Base-by-base conservation (phyloP, 2,113 vertebrate genomes). In the Rhea pennata region DNA sequence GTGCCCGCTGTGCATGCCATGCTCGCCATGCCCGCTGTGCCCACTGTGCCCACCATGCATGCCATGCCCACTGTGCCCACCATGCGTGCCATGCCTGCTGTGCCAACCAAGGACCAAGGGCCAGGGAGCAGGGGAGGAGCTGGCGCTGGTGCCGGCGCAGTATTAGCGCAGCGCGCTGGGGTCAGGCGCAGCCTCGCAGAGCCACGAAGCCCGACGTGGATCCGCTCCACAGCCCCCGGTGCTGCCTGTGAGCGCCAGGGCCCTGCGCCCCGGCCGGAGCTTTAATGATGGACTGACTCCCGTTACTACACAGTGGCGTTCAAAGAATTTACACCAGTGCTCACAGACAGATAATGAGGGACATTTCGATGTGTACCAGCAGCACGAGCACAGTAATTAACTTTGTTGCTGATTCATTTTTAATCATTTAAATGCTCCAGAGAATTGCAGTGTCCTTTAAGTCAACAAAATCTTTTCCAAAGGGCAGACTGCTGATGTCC, bases 401-500 rank as follows among this genome's bases (percentile, higher is more conserved):
- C 96, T 96, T 92, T 94, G 96, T 76, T 95, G 96, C 94, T 87
- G 84, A 96, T 96, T 92, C 91, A 94, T 92, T 96, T 97, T 93
- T 96, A 95, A 97, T 96, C 96, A 95, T 80, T 91, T 84, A 69
- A 93, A 95, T 36, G 48, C 95, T 95, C 95, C 22, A 54, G 96
- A 96, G 96, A 83, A 70, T 91, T 62, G 75, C 24, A 3, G 58
- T 29, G 96, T 87, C 96, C 96, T 97, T 92, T 89, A 93, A 96
- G 92, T 88, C 91, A 85, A 93, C 78, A 87, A 65, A 85, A 82
- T 54, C 78, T 73, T 87, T 77, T 93, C 78, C 84, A 62, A 74
- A 88, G 87, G 88, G 88, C 88, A 71, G 1, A 1, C 39, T 77
- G 69, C 64, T 1, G 6, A 7, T 1, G 6, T 74, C 92, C 66